Evolutionary conservation across 2,888 invertebrate genomes (phyloP), one percentile per base, ranked within the genome.

Genomic region (Drymonia ruficornis): DNA sequence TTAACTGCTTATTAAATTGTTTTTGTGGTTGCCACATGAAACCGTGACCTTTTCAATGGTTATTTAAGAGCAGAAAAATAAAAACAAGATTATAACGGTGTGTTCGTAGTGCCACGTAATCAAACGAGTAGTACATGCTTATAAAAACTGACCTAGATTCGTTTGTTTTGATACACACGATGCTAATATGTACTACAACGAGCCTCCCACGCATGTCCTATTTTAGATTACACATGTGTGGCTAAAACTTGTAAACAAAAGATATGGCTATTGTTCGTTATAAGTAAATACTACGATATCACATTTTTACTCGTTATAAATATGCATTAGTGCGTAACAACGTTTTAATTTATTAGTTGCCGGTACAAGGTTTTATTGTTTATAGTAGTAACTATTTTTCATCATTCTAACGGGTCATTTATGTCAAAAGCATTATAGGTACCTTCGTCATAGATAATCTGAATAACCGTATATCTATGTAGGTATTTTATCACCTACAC

Each of bases 191-290:
- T 69, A 72, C 68, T 67, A 67, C 72, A 63, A 62, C 63, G 67
- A 72, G 78, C 83, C 89, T 89, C 91, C 89, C 91, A 89, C 91
- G 85, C 77, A 80, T 86, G 85, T 84, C 81, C 88, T 69, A 87
- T 87, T 88, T 87, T 87, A 85, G 81, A 78, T 76, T 71, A 65
- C 83, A 83, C 87, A 86, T 86, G 85, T 88, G 77, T 61, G 80
- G 66, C 53, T 56, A 54, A 65, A 67, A 72, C 62, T 74, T 69
- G 78, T 80, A 78, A 81, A 80, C 81, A 80, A 67, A 62, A 65
- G 70, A 53, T 58, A 46, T 38, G 34, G 38, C 23, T n/a, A 28
- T 47, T 36, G n/a, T 63, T 65, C 55, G 56, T 46, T 63, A 60
- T 56, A 53, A 49, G 16, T 55, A 52, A 49, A 19, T 55, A 52